These are phyloP conservation scores for Onchidella celtica DNA, from an alignment of 2,888 invertebrate genomes.

Conservation along the genomic window DNA sequence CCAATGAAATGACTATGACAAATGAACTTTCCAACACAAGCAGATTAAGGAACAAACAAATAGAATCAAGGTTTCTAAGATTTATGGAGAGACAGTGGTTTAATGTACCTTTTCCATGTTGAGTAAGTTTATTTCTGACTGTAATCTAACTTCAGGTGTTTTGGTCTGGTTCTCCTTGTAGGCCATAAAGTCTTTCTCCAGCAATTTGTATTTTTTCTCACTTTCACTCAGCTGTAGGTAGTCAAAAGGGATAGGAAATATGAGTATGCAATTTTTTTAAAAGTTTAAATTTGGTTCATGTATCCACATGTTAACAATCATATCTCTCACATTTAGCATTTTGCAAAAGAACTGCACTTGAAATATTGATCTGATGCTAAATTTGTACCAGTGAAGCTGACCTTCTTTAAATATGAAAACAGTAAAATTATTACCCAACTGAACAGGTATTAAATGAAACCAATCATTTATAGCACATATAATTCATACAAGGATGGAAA, in stretches of 20 bases:
- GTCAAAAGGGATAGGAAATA: neutral
- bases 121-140: slow-evolving; percentile 80
- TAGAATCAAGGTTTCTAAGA: too few species aligned
- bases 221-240: slow-evolving; percentile 61
- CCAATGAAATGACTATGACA: too few species aligned
- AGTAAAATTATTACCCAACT: too few species aligned
- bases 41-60: too few species aligned
- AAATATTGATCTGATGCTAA: neutral
- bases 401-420: too few species aligned
- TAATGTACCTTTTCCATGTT: slow-evolving; percentile 79
- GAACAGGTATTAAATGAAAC: too few species aligned
- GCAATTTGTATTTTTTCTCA: slow-evolving; percentile 71
- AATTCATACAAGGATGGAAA: too few species aligned
- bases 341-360: neutral
- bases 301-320: neutral
- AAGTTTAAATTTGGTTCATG: neutral
- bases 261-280: too few species aligned
- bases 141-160: slow-evolving; percentile 79
- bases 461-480: too few species aligned
- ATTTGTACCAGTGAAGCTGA: too few species aligned
- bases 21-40: too few species aligned
- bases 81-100: too few species aligned
- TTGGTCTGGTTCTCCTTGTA: slow-evolving; percentile 77
- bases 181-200: slow-evolving; percentile 76
- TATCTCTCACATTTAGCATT: neutral